Evolutionary conservation across 2,888 invertebrate genomes (phyloP).

Genomic region (Rhyacophila evoluta): DNA sequence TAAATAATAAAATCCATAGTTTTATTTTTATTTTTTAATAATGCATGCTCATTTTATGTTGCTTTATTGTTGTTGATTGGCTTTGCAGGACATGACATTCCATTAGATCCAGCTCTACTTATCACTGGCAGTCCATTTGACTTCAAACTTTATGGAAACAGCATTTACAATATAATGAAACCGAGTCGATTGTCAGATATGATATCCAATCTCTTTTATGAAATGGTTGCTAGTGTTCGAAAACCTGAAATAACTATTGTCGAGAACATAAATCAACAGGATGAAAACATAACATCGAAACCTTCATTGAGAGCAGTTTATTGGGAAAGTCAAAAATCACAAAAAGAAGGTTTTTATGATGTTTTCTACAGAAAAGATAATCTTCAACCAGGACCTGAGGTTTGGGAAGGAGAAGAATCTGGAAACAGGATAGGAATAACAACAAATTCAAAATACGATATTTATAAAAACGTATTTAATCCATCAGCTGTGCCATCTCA

Average conservation of each 20-base stretch:
- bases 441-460: conserved; percentile 66
- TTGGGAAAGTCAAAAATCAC: conserved; percentile 66
- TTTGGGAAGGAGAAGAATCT: conserved; percentile 58
- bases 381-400: conserved; percentile 61
- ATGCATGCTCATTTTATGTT: conserved; percentile 54
- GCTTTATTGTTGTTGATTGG: conserved; percentile 61
- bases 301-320: conserved; percentile 63
- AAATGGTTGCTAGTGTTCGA: conserved; percentile 44
- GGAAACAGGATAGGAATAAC: conserved; percentile 60
- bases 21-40: conserved; percentile 13
- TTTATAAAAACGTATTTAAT: conserved; percentile 57
- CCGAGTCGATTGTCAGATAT: conserved; percentile 51
- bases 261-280: conserved; percentile 8
- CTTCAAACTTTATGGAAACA: conserved; percentile 62
- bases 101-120: conserved; percentile 64
- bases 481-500: conserved; percentile 34
- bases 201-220: conserved; percentile 49
- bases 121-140: conserved; percentile 61
- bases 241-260: conserved; percentile 26
- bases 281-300: conserved; percentile 53
- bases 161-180: conserved; percentile 54
- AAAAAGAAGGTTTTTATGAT: conserved; percentile 62
- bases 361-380: conserved; percentile 61
- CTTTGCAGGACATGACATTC: conserved; percentile 68
- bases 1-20: conserved; percentile 35